These are phyloP conservation scores for Ormyrus nitidulus DNA, from an alignment of 2,888 invertebrate species.

Conservation along the genomic window DNA sequence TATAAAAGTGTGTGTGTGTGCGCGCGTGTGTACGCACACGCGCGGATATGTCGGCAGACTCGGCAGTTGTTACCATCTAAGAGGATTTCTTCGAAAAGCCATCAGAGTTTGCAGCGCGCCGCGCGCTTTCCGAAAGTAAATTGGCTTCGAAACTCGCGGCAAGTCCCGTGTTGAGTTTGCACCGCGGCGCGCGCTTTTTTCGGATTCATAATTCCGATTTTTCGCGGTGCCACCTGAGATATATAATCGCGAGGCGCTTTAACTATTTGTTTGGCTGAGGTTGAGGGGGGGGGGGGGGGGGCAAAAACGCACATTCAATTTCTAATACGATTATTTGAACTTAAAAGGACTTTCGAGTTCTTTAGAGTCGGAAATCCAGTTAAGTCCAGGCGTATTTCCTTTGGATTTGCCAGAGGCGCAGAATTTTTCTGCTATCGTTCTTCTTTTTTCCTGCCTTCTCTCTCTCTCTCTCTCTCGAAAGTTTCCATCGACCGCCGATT, in stretches of 20 bases:
- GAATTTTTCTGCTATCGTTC: slow-evolving; percentile 1
- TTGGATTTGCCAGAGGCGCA: slow-evolving; percentile 3
- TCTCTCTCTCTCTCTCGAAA: not conserved
- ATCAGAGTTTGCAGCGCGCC: slow-evolving; percentile 27
- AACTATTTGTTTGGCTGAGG: too few relatives aligned
- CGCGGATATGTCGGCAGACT: not conserved
- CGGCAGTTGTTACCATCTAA: slow-evolving; percentile 41
- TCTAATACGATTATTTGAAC: slow-evolving; percentile 28
- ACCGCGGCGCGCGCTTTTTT: not conserved
- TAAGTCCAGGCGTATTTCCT: slow-evolving; percentile 24
- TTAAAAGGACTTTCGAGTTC: not conserved
- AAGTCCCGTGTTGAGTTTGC: too few relatives aligned
- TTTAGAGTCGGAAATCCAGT: slow-evolving; percentile 19
- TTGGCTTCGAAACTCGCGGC: slow-evolving; percentile 34
- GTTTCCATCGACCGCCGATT: not conserved
- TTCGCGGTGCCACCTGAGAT: too few relatives aligned
- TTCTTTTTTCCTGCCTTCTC: not conserved
- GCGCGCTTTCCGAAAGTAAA: slow-evolving; percentile 37
- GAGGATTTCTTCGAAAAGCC: slow-evolving; percentile 51
- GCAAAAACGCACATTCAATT: not conserved
- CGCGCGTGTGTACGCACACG: not conserved
- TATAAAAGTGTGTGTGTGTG: not conserved
- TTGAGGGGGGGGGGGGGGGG: too few relatives aligned
- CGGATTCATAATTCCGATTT: too few relatives aligned
- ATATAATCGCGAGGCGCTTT: too few relatives aligned